phyloP scores from a whole-genome alignment of 2,797 vertebrate genomes.

The Aldrovandia affinis region DNA sequence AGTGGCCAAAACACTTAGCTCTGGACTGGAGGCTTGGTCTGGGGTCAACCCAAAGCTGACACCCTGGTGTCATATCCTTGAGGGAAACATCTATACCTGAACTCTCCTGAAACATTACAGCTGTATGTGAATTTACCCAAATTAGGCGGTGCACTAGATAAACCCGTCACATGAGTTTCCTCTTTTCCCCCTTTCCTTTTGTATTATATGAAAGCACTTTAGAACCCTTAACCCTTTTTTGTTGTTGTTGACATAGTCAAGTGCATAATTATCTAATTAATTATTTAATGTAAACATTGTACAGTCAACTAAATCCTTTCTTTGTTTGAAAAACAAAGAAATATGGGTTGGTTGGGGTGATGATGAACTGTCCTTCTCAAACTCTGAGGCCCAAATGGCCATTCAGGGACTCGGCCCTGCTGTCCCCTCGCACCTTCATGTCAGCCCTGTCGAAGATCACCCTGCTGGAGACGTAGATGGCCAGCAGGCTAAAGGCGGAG shows the following conservation, averaged over 20 bases:
- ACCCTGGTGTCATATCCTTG: neutral
- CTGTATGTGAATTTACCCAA: neutral
- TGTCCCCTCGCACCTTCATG: constrained; percentile 61
- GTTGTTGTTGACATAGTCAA: no score
- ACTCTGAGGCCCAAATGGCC: neutral
- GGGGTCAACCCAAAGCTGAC: neutral
- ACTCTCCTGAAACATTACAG: neutral
- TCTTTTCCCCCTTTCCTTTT: neutral
- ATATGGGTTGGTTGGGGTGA: neutral
- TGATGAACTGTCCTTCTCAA: neutral
- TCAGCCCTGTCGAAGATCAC: constrained; percentile 79
- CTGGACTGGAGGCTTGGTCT: neutral
- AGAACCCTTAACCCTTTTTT: neutral
- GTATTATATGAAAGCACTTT: neutral
- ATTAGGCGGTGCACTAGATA: neutral
- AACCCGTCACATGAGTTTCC: neutral
- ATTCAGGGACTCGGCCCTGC: neutral
- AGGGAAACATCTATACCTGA: neutral
- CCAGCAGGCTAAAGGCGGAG: constrained; percentile 73
- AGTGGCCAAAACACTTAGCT: neutral
- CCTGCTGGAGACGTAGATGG: constrained; percentile 78
- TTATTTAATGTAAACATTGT: neutral
- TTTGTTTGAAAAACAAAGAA: neutral
- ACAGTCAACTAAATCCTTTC: neutral
- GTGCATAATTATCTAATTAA: neutral